A percentile compares a stretch with the other conserved stretches of the same genome.
Conservation (phyloP, 1,140 invertebrate species). For the Gerris buenoi region DNA sequence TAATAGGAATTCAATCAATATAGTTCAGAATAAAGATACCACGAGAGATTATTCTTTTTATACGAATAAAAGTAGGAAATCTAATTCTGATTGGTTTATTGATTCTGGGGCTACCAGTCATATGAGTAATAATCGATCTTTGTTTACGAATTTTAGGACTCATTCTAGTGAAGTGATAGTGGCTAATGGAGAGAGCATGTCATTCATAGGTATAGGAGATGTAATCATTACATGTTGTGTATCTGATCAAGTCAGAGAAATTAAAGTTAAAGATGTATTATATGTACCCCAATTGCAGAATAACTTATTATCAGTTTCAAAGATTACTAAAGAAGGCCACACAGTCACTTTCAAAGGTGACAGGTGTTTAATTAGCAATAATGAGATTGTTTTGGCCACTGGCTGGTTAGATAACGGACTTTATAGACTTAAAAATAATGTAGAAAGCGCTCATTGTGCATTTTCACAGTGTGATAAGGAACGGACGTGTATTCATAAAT, state of each 20-base stretch:
- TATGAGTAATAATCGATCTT: not conserved
- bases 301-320: not conserved
- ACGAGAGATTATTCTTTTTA: too few species aligned
- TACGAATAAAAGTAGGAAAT: too few species aligned
- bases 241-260: not conserved
- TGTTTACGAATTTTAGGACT: not conserved
- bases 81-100: not conserved
- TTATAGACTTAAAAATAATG: too few species aligned
- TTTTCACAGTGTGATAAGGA: too few species aligned
- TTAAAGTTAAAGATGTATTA: not conserved
- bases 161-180: too few species aligned
- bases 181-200: not conserved
- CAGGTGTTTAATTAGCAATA: not conserved
- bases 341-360: not conserved
- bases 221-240: not conserved
- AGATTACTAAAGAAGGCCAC: not conserved
- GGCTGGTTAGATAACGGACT: too few species aligned
- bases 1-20: too few species aligned
- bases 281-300: not conserved
- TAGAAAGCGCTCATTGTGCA: too few species aligned
- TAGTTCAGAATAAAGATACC: too few species aligned
- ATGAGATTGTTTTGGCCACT: too few species aligned
- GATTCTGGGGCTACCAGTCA: not conserved
- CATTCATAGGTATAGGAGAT: not conserved
- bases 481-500: not conserved